phyloP scores from a whole-genome alignment of 37 sponge, comb jelly and placozoan species.

The Geodia barretti region DNA sequence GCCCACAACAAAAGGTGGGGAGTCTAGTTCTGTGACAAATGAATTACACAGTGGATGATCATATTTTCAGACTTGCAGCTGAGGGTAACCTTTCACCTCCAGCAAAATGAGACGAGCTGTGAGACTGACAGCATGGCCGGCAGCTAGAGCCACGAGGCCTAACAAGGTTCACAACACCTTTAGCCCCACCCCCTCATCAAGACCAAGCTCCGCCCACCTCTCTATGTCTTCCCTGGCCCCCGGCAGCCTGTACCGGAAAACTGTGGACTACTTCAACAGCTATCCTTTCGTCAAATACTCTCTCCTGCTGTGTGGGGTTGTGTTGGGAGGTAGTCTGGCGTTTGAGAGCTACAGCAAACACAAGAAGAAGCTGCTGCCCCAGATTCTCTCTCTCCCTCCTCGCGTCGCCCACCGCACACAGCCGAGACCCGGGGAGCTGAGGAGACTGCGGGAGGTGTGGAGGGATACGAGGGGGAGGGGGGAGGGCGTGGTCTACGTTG shows the following conservation, averaged over 20 bases:
- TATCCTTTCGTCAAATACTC: slow-evolving; percentile 71
- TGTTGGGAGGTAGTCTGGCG: slow-evolving; percentile 39
- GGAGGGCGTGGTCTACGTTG: slow-evolving; percentile 25
- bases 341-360: slow-evolving; percentile 46
- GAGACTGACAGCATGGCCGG: background rate
- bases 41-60: background rate
- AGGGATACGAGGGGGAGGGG: background rate
- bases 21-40: too few species aligned
- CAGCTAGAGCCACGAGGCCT: background rate
- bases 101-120: slow-evolving; percentile 1
- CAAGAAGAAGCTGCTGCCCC: slow-evolving; percentile 23
- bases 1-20: slow-evolving; percentile 32
- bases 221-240: background rate
- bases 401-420: slow-evolving; percentile 13
- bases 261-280: slow-evolving; percentile 23
- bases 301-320: slow-evolving; percentile 59
- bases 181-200: background rate
- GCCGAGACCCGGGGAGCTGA: background rate
- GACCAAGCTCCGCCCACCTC: background rate
- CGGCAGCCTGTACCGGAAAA: background rate
- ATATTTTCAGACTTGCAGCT: slow-evolving; percentile 21
- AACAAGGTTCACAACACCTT: background rate
- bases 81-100: slow-evolving; percentile 27
- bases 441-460: background rate
- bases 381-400: slow-evolving; percentile 11